Percentiles rank a stretch among this genome's conserved stretches.
Evolutionary conservation across 2,888 invertebrate species (phyloP).

Genomic region (Globia sparganii): DNA sequence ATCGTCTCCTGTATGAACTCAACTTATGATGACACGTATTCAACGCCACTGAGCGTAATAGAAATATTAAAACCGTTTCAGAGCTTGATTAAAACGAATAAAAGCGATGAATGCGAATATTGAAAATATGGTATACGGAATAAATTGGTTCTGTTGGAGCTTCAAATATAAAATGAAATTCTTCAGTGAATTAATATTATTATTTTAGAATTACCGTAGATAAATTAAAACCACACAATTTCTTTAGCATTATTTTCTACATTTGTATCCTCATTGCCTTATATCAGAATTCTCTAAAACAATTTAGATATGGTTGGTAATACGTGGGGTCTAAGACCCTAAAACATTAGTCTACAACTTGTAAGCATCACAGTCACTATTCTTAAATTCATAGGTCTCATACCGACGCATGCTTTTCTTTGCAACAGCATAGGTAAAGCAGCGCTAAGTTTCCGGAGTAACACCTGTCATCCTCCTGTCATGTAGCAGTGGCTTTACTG

Average conservation of each 20-base stretch:
- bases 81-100: constrained; percentile 58
- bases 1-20: constrained; percentile 37
- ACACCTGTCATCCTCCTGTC: no score
- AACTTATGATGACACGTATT: constrained; percentile 30
- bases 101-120: constrained; percentile 18
- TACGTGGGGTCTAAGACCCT: background rate
- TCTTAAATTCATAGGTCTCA: background rate
- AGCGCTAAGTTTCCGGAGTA: background rate
- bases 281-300: background rate
- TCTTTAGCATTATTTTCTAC: background rate
- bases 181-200: background rate
- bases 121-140: constrained; percentile 11
- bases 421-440: background rate
- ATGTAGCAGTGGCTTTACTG: background rate
- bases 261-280: background rate
- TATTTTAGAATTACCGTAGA: background rate
- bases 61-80: constrained; percentile 45
- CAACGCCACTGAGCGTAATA: constrained; percentile 16
- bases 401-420: background rate
- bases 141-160: constrained; percentile 13
- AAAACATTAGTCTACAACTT: background rate
- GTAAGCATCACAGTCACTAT: background rate
- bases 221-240: no score
- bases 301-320: no score
- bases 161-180: constrained; percentile 3